These are phyloP conservation scores for Ceratosolen fusciceps DNA, from an alignment of 1,140 invertebrate genomes.

Conservation along the genomic window DNA sequence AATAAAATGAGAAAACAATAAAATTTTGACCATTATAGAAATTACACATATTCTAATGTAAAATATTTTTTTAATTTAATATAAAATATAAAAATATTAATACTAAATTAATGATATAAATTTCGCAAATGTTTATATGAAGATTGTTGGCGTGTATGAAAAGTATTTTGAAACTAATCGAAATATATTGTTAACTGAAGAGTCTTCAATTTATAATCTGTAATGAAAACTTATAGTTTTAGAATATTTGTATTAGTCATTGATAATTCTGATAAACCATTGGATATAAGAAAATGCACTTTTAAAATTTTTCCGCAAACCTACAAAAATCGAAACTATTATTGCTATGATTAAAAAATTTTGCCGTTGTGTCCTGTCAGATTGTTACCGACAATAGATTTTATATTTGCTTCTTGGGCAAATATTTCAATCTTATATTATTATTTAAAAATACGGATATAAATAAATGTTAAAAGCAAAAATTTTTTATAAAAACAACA, in stretches of 20 bases:
- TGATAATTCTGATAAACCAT: not conserved
- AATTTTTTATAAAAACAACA: constrained; percentile 72
- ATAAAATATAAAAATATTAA: not conserved
- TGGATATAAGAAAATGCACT: not conserved
- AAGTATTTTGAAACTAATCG: not conserved
- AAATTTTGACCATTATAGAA: too few relatives aligned
- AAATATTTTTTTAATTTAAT: not conserved
- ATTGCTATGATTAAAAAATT: constrained; percentile 42
- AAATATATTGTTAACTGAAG: not conserved
- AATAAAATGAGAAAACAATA: too few relatives aligned
- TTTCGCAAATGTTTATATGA: not conserved
- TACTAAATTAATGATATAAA: not conserved
- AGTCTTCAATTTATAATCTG: not conserved
- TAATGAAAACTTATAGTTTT: not conserved
- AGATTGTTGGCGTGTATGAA: not conserved
- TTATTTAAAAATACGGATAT: constrained; percentile 39
- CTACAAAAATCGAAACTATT: constrained; percentile 49
- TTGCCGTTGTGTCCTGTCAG: constrained; percentile 54
- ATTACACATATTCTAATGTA: too few relatives aligned
- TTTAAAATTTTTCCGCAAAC: constrained; percentile 24
- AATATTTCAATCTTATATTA: constrained; percentile 65
- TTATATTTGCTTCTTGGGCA: constrained; percentile 69
- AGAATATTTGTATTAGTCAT: not conserved
- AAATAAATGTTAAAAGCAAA: constrained; percentile 50
- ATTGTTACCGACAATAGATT: constrained; percentile 58